A percentile compares a stretch with the other conserved stretches of the same genome.
phyloP scores from a whole-genome alignment of 1,140 invertebrate species.

The Nomia melanderi region DNA sequence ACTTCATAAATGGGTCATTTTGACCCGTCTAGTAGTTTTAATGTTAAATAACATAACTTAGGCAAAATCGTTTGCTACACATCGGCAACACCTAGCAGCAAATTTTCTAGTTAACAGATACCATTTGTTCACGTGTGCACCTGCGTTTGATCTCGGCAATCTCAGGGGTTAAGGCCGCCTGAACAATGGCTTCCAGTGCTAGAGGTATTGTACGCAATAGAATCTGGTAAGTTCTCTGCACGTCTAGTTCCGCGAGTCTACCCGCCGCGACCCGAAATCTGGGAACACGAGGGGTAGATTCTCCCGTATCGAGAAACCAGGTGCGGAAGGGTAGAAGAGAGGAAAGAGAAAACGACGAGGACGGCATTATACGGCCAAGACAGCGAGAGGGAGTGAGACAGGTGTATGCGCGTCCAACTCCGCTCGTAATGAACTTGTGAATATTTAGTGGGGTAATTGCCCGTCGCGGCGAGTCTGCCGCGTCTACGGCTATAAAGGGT shows the following conservation, averaged over 20 bases:
- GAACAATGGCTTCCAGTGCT: neutral
- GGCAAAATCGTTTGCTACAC: too few species aligned
- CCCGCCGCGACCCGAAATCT: conserved; percentile 2
- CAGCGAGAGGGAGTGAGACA: conserved; percentile 19
- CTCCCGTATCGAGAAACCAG: neutral
- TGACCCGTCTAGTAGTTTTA: too few species aligned
- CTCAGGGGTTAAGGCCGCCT: neutral
- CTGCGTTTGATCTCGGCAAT: neutral
- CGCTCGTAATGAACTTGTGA: conserved; percentile 80
- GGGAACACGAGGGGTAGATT: neutral
- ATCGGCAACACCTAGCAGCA: too few species aligned
- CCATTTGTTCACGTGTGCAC: neutral
- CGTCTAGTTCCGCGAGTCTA: neutral
- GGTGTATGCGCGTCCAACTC: conserved; percentile 64
- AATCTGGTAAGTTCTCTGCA: conserved; percentile 1
- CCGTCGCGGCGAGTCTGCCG: conserved; percentile 67
- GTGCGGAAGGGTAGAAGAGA: conserved; percentile 18
- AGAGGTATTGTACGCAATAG: neutral
- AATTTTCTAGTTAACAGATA: too few species aligned
- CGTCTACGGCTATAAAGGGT: conserved; percentile 52
- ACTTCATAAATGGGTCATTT: too few species aligned
- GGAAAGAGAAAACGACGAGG: conserved; percentile 48
- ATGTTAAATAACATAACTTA: too few species aligned
- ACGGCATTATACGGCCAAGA: conserved; percentile 9
- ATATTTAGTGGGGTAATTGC: conserved; percentile 80